Conservation (phyloP, 1,140 invertebrate genomes). For the Cydia pomonella region DNA sequence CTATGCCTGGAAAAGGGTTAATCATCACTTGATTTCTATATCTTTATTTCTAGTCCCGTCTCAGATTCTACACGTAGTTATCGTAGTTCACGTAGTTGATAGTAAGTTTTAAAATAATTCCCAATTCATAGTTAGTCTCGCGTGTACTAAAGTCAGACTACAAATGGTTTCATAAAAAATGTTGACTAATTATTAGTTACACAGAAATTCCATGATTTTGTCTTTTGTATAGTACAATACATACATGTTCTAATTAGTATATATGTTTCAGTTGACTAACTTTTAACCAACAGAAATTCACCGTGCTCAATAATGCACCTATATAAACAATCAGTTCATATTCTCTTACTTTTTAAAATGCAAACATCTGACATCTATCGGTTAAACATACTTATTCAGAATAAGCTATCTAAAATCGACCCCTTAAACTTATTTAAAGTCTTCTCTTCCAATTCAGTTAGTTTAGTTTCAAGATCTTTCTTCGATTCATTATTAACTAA, state of each 20-base stretch:
- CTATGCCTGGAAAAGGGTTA: no score
- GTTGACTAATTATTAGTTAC: background rate
- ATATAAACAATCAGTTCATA: conserved; percentile 16
- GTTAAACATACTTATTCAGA: conserved; percentile 37
- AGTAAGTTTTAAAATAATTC: no score
- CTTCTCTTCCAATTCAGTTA: conserved; percentile 58
- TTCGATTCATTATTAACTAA: conserved; percentile 36
- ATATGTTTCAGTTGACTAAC: background rate
- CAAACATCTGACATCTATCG: background rate
- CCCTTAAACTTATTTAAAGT: conserved; percentile 67
- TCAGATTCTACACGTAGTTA: no score
- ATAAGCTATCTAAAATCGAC: conserved; percentile 67
- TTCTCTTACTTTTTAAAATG: conserved; percentile 19
- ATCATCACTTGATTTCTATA: no score
- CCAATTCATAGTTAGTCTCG: no score
- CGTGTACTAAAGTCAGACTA: no score
- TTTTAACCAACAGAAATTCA: background rate
- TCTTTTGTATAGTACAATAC: background rate
- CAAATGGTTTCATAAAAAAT: no score
- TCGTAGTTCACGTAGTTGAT: no score
- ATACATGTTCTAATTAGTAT: background rate
- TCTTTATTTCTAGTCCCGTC: no score
- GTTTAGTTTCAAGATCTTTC: conserved; percentile 49
- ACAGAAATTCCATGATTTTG: background rate
- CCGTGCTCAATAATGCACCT: background rate